These are phyloP conservation scores for Labia minor DNA, from an alignment of 2,888 invertebrate genomes.

Conservation along the genomic window DNA sequence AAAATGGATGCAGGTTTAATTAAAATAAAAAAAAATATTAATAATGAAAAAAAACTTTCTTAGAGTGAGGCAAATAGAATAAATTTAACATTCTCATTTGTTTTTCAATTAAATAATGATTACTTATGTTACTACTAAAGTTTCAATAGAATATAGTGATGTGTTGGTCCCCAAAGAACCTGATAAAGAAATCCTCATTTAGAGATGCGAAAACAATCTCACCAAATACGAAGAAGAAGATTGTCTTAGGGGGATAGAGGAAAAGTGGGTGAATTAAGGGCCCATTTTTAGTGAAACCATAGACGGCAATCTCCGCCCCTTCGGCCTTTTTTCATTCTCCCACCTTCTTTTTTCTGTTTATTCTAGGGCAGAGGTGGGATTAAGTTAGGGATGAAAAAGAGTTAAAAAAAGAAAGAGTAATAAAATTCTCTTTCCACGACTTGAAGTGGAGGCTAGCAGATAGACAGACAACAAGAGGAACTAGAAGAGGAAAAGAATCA, in stretches of 20 bases:
- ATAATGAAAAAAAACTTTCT: no score
- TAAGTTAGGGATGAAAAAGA: neutral
- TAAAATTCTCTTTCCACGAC: neutral
- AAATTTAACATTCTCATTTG: no score
- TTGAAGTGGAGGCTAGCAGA: neutral
- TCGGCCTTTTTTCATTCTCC: no score
- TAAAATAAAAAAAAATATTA: no score
- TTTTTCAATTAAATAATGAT: no score
- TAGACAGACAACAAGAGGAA: neutral
- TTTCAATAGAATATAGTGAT: no score
- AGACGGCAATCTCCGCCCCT: no score
- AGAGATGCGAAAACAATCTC: slow-evolving; percentile 1
- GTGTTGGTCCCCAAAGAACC: neutral
- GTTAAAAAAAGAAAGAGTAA: neutral
- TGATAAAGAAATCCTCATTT: neutral
- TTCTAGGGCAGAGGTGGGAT: neutral
- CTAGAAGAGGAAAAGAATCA: neutral
- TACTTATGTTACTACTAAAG: no score
- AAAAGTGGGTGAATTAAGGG: no score
- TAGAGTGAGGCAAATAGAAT: no score
- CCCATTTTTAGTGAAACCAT: no score
- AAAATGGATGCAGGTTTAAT: no score
- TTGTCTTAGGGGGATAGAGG: neutral
- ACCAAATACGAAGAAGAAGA: neutral
- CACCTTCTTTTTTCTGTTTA: neutral